These are phyloP conservation scores for Scylla paramamosain DNA, from an alignment of 1,140 invertebrate genomes.

Conservation along the genomic window DNA sequence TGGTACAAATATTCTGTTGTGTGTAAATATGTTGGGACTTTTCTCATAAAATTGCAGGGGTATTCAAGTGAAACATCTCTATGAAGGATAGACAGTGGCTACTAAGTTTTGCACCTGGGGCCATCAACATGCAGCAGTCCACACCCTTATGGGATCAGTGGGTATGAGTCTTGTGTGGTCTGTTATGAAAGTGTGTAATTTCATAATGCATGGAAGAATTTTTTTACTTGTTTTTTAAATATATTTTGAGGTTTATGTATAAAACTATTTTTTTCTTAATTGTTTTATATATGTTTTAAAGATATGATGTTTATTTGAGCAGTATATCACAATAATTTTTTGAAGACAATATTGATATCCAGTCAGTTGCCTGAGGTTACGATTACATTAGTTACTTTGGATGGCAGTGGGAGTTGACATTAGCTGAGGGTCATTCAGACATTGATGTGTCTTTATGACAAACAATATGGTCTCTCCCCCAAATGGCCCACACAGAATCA, in stretches of 20 bases:
- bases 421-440: too few species aligned
- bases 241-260: background rate
- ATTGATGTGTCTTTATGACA: background rate
- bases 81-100: too few species aligned
- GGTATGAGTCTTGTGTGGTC: too few species aligned
- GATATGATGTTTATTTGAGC: background rate
- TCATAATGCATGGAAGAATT: background rate
- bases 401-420: background rate
- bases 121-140: too few species aligned
- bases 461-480: too few species aligned
- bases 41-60: too few species aligned
- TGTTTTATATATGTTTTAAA: background rate
- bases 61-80: too few species aligned
- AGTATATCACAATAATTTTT: background rate
- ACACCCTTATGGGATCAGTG: too few species aligned
- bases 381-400: background rate
- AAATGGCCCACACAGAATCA: background rate
- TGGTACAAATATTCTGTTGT: too few species aligned
- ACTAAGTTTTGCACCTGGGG: too few species aligned
- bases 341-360: background rate
- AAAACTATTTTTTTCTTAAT: too few species aligned
- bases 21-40: too few species aligned
- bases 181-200: background rate
- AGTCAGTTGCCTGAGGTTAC: background rate
- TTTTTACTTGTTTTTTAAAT: background rate